Base-by-base conservation (phyloP, 2,113 vertebrate genomes). In the Ranitomeya variabilis region DNA sequence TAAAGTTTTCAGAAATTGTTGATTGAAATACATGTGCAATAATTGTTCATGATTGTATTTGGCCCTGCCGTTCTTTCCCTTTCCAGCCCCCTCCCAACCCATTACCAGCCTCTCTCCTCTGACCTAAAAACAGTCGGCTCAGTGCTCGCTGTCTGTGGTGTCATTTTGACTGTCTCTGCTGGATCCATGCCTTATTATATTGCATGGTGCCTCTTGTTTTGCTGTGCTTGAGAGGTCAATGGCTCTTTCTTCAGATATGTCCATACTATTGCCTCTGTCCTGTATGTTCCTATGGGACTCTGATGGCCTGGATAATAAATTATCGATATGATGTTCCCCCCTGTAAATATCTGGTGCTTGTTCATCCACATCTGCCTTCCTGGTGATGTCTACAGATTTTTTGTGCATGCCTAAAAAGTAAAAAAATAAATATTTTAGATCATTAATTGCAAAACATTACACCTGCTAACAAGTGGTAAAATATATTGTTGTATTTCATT, bases 141-240 rank as follows among this genome's bases (percentile, higher is more conserved):
- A 94, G 87, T 93, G 93, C 31, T 93, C 92, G 23, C 91, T 93
- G 45, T 94, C 91, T 13, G 90, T 89, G 83, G 92, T 90, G 88
- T 89, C 90, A 0, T 1, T 31, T 0, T 90, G 52, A 80, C 87
- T 4, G 4, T 89, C 92, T 90, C 88, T 91, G 0, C 83, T 87
- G n/a, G 90, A 31, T 89, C 54, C 80, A 14, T 55, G 92, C 37
- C 91, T 92, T 89, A 91, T 60, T 89, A 91, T 60, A 37, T 90
- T 88, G 7, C 74, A 93, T 89, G 93, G 95, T 86, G 90, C 94
- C 89, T 95, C 95, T 0, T 95, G 96, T 90, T 95, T 96, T 69
- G 97, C 95, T n/a, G 97, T 96, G 91, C 96, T 97, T 90, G 98
- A 99, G 85, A 99, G 95, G 89, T 99, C 97, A 0, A 99, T 98